These are phyloP conservation scores for Peromyscus attwateri DNA, from an alignment of 2,797 vertebrate species.

Conservation along the genomic window DNA sequence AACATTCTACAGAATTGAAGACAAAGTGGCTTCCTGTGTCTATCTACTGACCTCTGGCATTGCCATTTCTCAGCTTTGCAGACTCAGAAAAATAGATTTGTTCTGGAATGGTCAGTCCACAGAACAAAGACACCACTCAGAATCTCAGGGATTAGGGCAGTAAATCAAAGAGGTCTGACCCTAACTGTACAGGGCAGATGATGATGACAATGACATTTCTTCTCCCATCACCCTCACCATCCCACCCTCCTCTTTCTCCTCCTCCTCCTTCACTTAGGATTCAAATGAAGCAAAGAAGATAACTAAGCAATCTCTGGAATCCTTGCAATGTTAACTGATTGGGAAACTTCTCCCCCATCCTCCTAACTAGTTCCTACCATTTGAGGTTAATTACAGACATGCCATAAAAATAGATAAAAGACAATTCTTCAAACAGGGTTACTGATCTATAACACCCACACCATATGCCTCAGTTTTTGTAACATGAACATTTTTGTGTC, in stretches of 20 bases:
- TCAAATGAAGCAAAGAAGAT: conserved; percentile 66
- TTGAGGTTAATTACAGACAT: conserved; percentile 18
- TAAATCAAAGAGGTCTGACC: conserved; percentile 61
- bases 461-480: background rate
- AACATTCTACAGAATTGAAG: background rate
- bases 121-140: conserved; percentile 69
- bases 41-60: conserved; percentile 29
- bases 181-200: conserved; percentile 42
- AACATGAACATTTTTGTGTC: background rate
- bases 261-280: background rate
- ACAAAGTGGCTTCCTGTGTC: conserved; percentile 19
- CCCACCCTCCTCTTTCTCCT: too few species aligned
- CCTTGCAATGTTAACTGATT: background rate
- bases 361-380: background rate
- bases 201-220: background rate
- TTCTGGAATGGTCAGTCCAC: conserved; percentile 34
- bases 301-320: conserved; percentile 8
- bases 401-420: conserved; percentile 20
- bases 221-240: background rate
- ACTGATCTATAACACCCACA: background rate
- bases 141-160: conserved; percentile 32
- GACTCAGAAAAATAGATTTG: conserved; percentile 42
- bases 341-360: background rate
- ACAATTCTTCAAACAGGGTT: conserved; percentile 13
- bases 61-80: conserved; percentile 38